A percentile compares a stretch with the other conserved stretches of the same genome.
phyloP scores from a whole-genome alignment of 2,113 vertebrate genomes.

The Cyanoramphus novaezelandiae region DNA sequence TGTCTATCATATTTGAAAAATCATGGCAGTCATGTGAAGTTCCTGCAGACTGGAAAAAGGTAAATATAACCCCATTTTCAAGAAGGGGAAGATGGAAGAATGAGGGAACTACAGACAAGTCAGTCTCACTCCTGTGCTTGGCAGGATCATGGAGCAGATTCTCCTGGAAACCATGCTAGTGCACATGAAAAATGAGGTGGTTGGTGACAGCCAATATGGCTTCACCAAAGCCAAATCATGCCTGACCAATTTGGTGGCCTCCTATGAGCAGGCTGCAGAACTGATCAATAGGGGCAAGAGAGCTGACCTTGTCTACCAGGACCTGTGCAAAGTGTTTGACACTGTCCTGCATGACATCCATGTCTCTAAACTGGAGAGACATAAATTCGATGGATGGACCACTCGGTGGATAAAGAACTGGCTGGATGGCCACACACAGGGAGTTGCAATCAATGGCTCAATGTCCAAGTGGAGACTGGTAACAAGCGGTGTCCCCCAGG shows the following conservation, averaged over 20 bases:
- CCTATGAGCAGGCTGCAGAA: background rate
- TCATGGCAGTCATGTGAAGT: background rate
- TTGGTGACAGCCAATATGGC: background rate
- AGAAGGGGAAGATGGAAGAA: background rate
- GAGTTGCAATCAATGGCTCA: background rate
- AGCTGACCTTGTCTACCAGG: background rate
- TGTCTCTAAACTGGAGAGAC: background rate
- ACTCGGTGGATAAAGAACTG: background rate
- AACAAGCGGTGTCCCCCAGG: background rate
- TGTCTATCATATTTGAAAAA: background rate
- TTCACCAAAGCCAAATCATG: background rate
- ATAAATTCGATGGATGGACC: background rate
- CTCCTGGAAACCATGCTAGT: background rate
- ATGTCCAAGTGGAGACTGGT: background rate
- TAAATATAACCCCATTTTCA: background rate
- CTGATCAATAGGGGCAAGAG: background rate
- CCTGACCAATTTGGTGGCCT: background rate
- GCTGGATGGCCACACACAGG: background rate
- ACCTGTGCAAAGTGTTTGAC: background rate
- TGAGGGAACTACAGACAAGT: background rate
- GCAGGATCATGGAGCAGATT: background rate
- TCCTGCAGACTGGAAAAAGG: background rate
- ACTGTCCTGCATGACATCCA: background rate
- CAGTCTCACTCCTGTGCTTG: background rate
- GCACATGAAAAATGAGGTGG: background rate